Evolutionary conservation across 1,140 invertebrate genomes (phyloP).

Genomic region (Dinothrombium tinctorium): DNA sequence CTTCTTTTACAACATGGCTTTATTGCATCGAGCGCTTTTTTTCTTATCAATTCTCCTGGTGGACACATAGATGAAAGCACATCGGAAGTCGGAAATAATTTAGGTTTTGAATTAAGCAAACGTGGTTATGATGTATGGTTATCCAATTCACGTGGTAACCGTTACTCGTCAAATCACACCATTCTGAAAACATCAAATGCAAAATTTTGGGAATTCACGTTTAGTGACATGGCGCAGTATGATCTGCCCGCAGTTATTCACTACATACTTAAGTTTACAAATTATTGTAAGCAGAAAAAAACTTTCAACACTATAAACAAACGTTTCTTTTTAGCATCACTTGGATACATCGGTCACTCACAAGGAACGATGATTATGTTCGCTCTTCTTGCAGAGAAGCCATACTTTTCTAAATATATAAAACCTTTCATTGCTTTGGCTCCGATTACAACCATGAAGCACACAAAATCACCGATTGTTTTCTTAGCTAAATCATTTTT

Average conservation of each 20-base stretch:
- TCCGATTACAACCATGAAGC: too few species aligned
- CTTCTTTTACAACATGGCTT: conserved; percentile 46
- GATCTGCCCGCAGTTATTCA: conserved; percentile 28
- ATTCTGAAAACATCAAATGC: background rate
- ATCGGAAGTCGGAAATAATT: background rate
- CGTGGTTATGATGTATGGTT: conserved; percentile 42
- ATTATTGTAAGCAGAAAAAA: too few species aligned
- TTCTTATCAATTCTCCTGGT: conserved; percentile 40
- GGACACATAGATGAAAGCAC: too few species aligned
- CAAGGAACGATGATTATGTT: too few species aligned
- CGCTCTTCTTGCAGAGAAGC: too few species aligned
- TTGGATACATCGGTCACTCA: too few species aligned
- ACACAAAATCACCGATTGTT: too few species aligned
- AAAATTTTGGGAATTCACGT: conserved; percentile 25
- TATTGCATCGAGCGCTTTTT: conserved; percentile 44
- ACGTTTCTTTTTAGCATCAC: too few species aligned
- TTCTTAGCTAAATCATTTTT: too few species aligned
- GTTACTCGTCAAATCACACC: conserved; percentile 27
- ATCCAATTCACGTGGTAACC: conserved; percentile 37
- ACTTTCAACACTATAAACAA: too few species aligned
- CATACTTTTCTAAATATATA: too few species aligned
- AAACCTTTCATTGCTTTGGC: too few species aligned
- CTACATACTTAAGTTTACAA: conserved; percentile 25
- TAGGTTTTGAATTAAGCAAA: background rate
- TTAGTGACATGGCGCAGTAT: conserved; percentile 20